phyloP scores from a whole-genome alignment of 1,140 invertebrate genomes.

The Parapsyche elsis region DNA sequence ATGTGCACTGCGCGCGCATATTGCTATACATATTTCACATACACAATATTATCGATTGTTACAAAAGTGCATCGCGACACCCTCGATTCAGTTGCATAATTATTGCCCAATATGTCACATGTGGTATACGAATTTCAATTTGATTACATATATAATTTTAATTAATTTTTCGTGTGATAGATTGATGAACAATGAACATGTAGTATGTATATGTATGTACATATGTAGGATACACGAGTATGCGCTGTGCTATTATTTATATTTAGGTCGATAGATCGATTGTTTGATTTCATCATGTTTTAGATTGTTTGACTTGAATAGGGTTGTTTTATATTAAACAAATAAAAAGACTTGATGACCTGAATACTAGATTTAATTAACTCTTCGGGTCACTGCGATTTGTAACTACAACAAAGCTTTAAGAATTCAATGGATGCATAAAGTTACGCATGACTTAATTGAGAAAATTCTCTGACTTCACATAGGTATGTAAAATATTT shows the following conservation, averaged over 20 bases:
- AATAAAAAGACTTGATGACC: neutral
- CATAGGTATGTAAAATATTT: too few relatives aligned
- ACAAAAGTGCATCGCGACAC: constrained; percentile 2
- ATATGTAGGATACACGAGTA: too few relatives aligned
- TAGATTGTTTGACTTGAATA: neutral
- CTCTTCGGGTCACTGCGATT: neutral
- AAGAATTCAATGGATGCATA: constrained; percentile 7
- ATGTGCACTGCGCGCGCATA: neutral
- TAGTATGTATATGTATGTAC: too few relatives aligned
- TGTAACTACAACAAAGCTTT: neutral
- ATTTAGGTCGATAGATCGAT: neutral
- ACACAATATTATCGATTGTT: constrained; percentile 17
- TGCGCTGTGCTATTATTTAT: too few relatives aligned
- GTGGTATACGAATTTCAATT: neutral
- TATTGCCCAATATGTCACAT: neutral
- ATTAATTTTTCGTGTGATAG: too few relatives aligned
- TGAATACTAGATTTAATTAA: neutral
- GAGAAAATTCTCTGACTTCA: too few relatives aligned
- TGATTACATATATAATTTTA: too few relatives aligned
- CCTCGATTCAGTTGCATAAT: neutral
- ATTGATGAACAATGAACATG: too few relatives aligned
- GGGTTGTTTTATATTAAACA: too few relatives aligned
- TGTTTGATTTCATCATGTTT: neutral
- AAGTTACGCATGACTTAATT: too few relatives aligned
- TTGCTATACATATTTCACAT: neutral